Percentiles rank a stretch among this genome's conserved stretches.
phyloP scores from a whole-genome alignment of 2,113 vertebrate species.

The Pipra filicauda region DNA sequence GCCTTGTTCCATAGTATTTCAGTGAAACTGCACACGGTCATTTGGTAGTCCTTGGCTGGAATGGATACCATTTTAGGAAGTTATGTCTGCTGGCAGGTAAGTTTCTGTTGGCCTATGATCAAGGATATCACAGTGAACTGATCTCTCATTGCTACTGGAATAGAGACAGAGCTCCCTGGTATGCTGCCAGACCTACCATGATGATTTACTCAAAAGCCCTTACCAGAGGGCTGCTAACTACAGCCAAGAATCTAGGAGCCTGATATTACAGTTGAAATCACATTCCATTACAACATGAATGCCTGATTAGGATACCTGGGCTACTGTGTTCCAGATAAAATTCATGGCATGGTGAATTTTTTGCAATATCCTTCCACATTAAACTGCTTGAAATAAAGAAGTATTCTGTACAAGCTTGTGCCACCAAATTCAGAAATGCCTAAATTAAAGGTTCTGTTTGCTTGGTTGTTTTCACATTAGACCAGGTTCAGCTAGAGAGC shows the following conservation, averaged over 20 bases:
- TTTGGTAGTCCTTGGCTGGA: not conserved
- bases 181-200: not conserved
- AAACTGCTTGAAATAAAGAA: not conserved
- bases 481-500: not conserved
- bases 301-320: not conserved
- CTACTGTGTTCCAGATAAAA: not conserved
- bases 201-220: not conserved
- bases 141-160: not conserved
- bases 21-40: not conserved
- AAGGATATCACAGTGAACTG: not conserved
- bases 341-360: not conserved
- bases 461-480: not conserved
- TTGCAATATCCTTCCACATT: not conserved
- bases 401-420: not conserved
- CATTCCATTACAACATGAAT: not conserved
- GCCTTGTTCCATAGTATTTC: not conserved
- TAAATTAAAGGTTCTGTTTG: not conserved
- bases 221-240: not conserved
- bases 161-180: not conserved
- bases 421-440: not conserved
- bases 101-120: not conserved
- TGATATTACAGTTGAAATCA: not conserved
- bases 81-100: not conserved
- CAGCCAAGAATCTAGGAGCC: not conserved
- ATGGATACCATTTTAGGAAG: not conserved